Evolutionary conservation across 2,888 invertebrate genomes (phyloP), one percentile per base, ranked within the genome.

Genomic region (Drosophila longiperda): DNA sequence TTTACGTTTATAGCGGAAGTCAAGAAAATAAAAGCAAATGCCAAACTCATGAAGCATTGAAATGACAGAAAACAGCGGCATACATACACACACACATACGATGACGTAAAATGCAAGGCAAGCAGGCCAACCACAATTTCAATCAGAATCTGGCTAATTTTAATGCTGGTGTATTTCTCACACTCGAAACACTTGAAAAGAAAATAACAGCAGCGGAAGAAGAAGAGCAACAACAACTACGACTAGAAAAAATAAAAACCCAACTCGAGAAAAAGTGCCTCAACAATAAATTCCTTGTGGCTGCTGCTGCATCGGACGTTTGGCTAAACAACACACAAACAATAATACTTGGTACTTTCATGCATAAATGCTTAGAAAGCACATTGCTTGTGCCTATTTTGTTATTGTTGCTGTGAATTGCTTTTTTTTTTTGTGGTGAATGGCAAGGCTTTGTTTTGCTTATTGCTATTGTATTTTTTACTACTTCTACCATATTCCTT

Each of bases 221-320:
- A 65, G 57, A 68, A 48, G 68, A 55, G 52, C 26, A 40, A 26
- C 36, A 54, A 34, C 53, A 20, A 23, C 45, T 9, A 34, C 9
- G 36, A 55, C 12, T 29, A 66, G 58, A 69, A 75, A 45, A 73
- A 71, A 80, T 52, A 61, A 75, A 73, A 71, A 72, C 40, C 58
- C 38, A 83, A 82, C 57, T 57, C 52, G 76, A 61, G 73, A 49
- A 68, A 65, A 82, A 82, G 74, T 87, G 82, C 87, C 90, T 81
- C 90, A 87, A 87, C 89, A 87, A 87, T 74, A 83, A 90, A 90
- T 89, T 90, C 74, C 89, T 87, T 87, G 87, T 73, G 85, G 78
- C 52, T 66, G 63, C 26, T 55, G 42, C 38, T 58, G 60, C 40
- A 75, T 76, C 60, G 65, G 55, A 67, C 77, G 81, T 77, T 63